phyloP scores from a whole-genome alignment of 2,888 invertebrate genomes.

The Neoaliturus tenellus region DNA sequence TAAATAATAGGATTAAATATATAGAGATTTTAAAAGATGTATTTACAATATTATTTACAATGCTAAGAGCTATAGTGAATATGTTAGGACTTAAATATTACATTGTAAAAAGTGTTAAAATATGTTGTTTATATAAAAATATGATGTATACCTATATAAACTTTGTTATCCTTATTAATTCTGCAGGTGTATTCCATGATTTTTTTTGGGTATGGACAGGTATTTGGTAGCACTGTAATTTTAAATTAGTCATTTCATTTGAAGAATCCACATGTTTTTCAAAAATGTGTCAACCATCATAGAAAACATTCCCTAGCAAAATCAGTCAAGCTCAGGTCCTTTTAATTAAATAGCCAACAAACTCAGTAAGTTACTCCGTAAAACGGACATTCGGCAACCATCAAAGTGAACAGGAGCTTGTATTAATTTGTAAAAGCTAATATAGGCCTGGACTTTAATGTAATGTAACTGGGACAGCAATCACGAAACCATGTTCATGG shows the following conservation, averaged over 20 bases:
- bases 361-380: not conserved
- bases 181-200: no score
- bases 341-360: not conserved
- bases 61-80: conserved; percentile 1
- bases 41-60: conserved; percentile 23
- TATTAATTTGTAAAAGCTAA: not conserved
- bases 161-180: no score
- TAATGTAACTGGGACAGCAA: not conserved
- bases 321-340: not conserved
- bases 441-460: not conserved
- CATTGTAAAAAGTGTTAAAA: not conserved
- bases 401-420: not conserved
- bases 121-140: not conserved
- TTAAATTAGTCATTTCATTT: no score
- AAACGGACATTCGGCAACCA: not conserved
- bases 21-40: conserved; percentile 23
- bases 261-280: no score
- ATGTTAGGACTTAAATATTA: not conserved
- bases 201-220: no score
- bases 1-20: not conserved
- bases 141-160: no score
- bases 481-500: not conserved
- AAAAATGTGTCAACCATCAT: no score
- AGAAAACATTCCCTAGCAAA: no score
- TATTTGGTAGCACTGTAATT: no score